A percentile compares a stretch with the other conserved stretches of the same genome.
Evolutionary conservation across 2,888 invertebrate genomes (phyloP).

Genomic region (Melanargia galathea): DNA sequence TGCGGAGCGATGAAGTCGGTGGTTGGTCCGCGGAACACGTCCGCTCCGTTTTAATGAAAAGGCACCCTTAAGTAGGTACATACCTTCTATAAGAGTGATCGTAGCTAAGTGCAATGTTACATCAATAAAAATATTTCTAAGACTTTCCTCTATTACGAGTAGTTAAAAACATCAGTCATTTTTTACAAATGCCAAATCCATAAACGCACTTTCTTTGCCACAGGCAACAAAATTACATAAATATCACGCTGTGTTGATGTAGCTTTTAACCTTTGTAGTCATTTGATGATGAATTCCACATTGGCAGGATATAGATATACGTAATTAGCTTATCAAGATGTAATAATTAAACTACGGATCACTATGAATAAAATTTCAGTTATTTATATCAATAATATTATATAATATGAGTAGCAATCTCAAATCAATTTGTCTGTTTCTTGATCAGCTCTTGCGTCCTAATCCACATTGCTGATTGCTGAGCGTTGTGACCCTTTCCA

Average conservation of each 20-base stretch:
- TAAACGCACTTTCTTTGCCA: conserved; percentile 17
- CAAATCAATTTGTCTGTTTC: background rate
- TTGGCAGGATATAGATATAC: background rate
- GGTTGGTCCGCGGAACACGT: too few relatives aligned
- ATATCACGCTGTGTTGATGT: conserved; percentile 3
- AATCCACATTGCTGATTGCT: background rate
- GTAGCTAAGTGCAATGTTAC: background rate
- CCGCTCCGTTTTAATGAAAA: too few relatives aligned
- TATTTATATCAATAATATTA: background rate
- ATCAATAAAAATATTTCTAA: background rate
- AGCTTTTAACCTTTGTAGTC: conserved; percentile 11
- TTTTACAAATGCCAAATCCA: conserved; percentile 7
- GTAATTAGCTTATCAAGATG: conserved; percentile 17
- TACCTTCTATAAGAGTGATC: too few relatives aligned
- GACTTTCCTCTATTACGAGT: conserved; percentile 5
- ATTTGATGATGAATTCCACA: conserved; percentile 11
- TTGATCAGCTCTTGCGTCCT: background rate
- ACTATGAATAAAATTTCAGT: background rate
- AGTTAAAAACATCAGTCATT: background rate
- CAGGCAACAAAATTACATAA: conserved; percentile 12
- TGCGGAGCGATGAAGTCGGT: too few relatives aligned
- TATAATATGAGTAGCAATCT: background rate
- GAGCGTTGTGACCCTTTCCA: background rate
- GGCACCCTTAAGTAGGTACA: too few relatives aligned
- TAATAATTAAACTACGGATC: background rate